Conservation (phyloP, 2,113 vertebrate genomes). For the Austrofundulus limnaeus region DNA sequence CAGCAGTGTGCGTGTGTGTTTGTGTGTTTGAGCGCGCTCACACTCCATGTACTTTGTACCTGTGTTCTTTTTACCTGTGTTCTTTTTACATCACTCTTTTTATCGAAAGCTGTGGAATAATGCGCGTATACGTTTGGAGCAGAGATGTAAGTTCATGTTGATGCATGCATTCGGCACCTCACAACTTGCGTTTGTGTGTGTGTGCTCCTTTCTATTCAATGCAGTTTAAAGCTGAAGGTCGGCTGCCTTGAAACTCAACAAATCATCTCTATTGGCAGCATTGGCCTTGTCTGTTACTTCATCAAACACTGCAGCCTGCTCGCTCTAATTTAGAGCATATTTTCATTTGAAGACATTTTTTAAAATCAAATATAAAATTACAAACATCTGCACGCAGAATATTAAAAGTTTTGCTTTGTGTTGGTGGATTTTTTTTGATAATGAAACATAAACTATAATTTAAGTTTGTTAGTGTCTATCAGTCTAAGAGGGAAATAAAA, state of each 20-base stretch:
- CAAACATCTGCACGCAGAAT: neutral
- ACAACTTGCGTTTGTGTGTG: neutral
- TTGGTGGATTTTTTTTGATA: too few relatives aligned
- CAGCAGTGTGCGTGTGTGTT: neutral
- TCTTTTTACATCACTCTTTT: neutral
- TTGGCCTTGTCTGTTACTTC: slow-evolving; percentile 36
- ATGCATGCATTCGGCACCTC: neutral
- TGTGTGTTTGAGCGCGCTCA: neutral
- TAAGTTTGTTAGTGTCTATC: too few relatives aligned
- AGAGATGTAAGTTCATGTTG: too few relatives aligned
- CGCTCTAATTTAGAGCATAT: slow-evolving; percentile 1
- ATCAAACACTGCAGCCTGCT: slow-evolving; percentile 14
- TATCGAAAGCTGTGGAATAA: neutral
- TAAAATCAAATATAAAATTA: neutral
- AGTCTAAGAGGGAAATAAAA: too few relatives aligned
- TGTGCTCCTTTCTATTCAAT: slow-evolving; percentile 10
- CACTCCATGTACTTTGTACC: neutral
- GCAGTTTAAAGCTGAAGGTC: slow-evolving; percentile 43
- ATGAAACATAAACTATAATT: too few relatives aligned
- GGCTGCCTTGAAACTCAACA: slow-evolving; percentile 47
- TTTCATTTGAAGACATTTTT: neutral
- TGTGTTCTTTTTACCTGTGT: neutral
- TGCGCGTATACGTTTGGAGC: neutral
- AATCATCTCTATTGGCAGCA: slow-evolving; percentile 44
- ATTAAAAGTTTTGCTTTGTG: neutral